Percentiles rank a stretch among this genome's conserved stretches.
Conservation (phyloP, 1,140 invertebrate genomes). For the Trissolcus basalis region DNA sequence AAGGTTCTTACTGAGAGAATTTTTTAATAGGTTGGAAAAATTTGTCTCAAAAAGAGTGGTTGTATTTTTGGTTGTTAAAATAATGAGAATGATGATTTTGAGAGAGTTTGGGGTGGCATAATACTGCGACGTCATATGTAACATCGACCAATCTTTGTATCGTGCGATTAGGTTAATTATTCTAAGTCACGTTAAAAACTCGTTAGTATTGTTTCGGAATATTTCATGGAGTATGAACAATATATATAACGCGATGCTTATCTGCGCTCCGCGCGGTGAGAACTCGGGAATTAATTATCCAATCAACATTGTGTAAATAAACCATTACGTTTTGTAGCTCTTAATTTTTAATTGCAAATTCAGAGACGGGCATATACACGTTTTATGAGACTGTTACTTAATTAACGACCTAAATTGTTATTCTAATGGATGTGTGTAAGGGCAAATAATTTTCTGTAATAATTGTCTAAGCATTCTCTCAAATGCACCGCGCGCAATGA, state of each 20-base stretch:
- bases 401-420: constrained; percentile 37
- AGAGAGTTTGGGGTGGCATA: too few species aligned
- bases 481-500: neutral
- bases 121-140: too few species aligned
- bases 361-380: constrained; percentile 16
- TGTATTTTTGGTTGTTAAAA: too few species aligned
- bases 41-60: too few species aligned
- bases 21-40: too few species aligned
- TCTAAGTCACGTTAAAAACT: constrained; percentile 55
- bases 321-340: constrained; percentile 58
- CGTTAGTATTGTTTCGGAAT: constrained; percentile 54
- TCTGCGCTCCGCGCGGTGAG: constrained; percentile 25
- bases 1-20: too few species aligned
- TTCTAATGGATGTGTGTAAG: constrained; percentile 12
- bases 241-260: constrained; percentile 47
- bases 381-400: constrained; percentile 43
- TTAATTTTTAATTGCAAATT: constrained; percentile 58
- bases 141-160: constrained; percentile 14
- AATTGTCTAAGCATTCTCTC: constrained; percentile 12
- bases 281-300: constrained; percentile 51
- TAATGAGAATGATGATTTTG: too few species aligned
- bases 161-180: constrained; percentile 44
- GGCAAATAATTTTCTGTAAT: constrained; percentile 6
- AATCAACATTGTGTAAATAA: constrained; percentile 56
- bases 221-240: constrained; percentile 57